A percentile compares a stretch with the other conserved stretches of the same genome.
phyloP scores from a whole-genome alignment of 2,797 vertebrate genomes.

The Sphenodon punctatus region DNA sequence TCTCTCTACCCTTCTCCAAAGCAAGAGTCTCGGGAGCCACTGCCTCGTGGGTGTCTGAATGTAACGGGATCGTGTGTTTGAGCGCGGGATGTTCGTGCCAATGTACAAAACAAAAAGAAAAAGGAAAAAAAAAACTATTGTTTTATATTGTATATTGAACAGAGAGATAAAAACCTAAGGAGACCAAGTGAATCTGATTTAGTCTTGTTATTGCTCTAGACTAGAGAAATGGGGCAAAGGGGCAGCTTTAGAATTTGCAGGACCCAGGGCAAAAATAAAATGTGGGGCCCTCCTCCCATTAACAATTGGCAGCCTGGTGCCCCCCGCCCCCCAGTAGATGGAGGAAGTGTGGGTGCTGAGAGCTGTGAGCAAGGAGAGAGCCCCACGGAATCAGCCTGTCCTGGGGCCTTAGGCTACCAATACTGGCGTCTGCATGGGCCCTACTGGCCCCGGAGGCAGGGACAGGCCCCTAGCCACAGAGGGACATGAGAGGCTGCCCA shows the following conservation, averaged over 20 bases:
- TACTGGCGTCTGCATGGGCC: slow-evolving; percentile 25
- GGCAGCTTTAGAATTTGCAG: not conserved
- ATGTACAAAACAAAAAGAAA: slow-evolving; percentile 75
- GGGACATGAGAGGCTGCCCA: no score
- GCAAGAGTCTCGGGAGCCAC: slow-evolving; percentile 40
- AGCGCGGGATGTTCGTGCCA: slow-evolving; percentile 79
- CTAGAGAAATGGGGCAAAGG: no score
- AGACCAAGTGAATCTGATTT: not conserved
- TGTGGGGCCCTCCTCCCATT: no score
- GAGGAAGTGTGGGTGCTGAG: no score
- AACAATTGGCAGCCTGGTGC: no score
- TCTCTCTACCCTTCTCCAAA: slow-evolving; percentile 21
- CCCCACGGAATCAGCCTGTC: no score
- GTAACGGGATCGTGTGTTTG: slow-evolving; percentile 54
- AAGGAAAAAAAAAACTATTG: slow-evolving; percentile 63
- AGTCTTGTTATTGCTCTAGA: no score
- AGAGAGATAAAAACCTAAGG: slow-evolving; percentile 56
- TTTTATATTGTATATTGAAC: slow-evolving; percentile 79
- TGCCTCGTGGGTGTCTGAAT: slow-evolving; percentile 61
- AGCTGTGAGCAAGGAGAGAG: no score
- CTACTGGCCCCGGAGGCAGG: slow-evolving; percentile 22
- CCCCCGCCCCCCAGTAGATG: no score
- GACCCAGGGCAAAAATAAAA: no score
- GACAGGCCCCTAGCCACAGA: not conserved
- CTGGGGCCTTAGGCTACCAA: no score